Conservation (phyloP, 1,140 invertebrate species). For the Galleria mellonella region DNA sequence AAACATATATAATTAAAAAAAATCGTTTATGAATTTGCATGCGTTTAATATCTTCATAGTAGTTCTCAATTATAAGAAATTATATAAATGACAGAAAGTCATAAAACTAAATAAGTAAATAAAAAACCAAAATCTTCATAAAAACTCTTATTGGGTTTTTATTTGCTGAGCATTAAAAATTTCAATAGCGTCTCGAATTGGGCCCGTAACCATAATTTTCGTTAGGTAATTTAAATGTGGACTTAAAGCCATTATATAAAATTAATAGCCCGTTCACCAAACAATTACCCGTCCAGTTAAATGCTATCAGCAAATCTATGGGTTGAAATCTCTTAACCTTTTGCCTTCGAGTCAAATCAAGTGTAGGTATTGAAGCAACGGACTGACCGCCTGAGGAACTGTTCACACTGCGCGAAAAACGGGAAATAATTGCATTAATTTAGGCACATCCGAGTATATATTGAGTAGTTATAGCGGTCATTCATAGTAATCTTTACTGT, state of each 20-base stretch:
- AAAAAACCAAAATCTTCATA: slow-evolving; percentile 2
- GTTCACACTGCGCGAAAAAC: slow-evolving; percentile 22
- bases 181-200: slow-evolving; percentile 35
- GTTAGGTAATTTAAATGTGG: slow-evolving; percentile 49
- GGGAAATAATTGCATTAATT: too few species aligned
- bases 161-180: slow-evolving; percentile 22
- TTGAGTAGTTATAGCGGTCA: too few species aligned
- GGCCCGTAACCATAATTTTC: slow-evolving; percentile 42
- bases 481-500: too few species aligned
- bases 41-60: too few species aligned
- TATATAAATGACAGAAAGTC: too few species aligned
- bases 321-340: slow-evolving; percentile 65
- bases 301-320: slow-evolving; percentile 62
- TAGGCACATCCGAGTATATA: too few species aligned
- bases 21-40: too few species aligned
- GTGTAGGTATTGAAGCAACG: slow-evolving; percentile 21
- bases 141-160: slow-evolving; percentile 15
- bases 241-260: slow-evolving; percentile 50
- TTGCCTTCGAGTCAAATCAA: slow-evolving; percentile 55
- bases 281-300: slow-evolving; percentile 59
- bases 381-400: slow-evolving; percentile 24
- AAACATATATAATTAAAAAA: too few species aligned
- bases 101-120: background rate
- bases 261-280: slow-evolving; percentile 58
- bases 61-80: too few species aligned